Evolutionary conservation across 2,888 invertebrate genomes (phyloP), one percentile per base, ranked within the genome.

Genomic region (Epiblema foenella): DNA sequence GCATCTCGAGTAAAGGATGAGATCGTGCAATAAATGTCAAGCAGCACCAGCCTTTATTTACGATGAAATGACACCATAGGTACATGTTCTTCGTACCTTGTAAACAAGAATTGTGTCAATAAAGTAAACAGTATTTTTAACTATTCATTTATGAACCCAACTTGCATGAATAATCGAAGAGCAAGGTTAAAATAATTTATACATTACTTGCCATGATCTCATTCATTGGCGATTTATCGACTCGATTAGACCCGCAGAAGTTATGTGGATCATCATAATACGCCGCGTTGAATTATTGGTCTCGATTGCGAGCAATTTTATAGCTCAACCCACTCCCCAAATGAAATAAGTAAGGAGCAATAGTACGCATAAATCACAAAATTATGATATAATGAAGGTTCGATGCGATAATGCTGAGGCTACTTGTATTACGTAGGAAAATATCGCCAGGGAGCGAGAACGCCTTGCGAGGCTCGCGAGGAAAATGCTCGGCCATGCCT

Each of bases 181-280:
- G 77, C 88, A 88, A 89, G 89, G 88, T 83, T 86, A 78, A 81
- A 85, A 82, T 78, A 85, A 89, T 88, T 85, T 82, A 67, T 73
- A 72, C 60, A 60, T 60, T 60, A 63, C 56, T 72, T 59, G 58
- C 68, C 72, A 18, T 63, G 67, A 68, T 68, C 65, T 69, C 51
- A 59, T 63, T 68, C 58, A 69, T 46, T 17, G 33, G 59, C 46
- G 63, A 63, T 68, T 64, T 63, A 68, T 63, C 17, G 57, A 29
- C 46, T 68, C 62, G 42, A 72, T 69, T 65, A 69, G n/a, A 64
- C 18, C 11, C 18, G 18, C 15, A 64, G 51, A 58, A 69, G 64
- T 52, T 69, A 69, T 69, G 64, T 64, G 69, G 52, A 64, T 64
- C 69, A 64, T 69, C 69, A 42, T 64, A 49, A 64, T 69, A 52